Evolutionary conservation across 2,113 vertebrate genomes (phyloP).

Genomic region (Tauraco erythrolophus): DNA sequence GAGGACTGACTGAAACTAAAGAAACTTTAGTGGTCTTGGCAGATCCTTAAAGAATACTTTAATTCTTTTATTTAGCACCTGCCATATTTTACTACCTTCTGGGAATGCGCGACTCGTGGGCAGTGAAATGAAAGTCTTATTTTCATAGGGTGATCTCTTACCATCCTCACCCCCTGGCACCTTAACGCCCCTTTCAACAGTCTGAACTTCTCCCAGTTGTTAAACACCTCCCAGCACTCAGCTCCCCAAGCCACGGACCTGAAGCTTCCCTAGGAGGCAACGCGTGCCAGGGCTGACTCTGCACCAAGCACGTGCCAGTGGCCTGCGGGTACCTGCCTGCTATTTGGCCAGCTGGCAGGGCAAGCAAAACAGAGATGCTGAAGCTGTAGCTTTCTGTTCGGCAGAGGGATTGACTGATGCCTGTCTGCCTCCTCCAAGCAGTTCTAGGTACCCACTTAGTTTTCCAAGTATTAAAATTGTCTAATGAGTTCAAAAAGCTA

Average conservation of each 20-base stretch:
- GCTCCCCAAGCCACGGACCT: not conserved
- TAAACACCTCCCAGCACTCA: not conserved
- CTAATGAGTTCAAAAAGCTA: not conserved
- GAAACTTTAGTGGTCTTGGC: not conserved
- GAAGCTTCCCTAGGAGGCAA: not conserved
- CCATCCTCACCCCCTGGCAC: not conserved
- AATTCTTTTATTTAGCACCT: not conserved
- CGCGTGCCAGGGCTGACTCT: not conserved
- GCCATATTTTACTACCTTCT: not conserved
- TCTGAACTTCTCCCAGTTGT: not conserved
- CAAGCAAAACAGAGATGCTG: not conserved
- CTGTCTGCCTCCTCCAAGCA: not conserved
- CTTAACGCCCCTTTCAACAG: not conserved
- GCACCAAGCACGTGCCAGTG: not conserved
- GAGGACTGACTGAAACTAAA: not conserved
- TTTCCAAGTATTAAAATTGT: not conserved
- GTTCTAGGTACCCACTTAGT: not conserved
- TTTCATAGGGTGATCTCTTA: not conserved
- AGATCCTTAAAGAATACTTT: not conserved
- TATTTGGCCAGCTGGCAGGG: not conserved
- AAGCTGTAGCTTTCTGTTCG: rapidly evolving
- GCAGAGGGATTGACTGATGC: not conserved
- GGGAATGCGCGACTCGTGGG: not conserved
- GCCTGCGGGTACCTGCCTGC: not conserved
- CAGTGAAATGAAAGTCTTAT: not conserved